phyloP scores from a whole-genome alignment of 2,113 vertebrate genomes.

The Craseonycteris thonglongyai region DNA sequence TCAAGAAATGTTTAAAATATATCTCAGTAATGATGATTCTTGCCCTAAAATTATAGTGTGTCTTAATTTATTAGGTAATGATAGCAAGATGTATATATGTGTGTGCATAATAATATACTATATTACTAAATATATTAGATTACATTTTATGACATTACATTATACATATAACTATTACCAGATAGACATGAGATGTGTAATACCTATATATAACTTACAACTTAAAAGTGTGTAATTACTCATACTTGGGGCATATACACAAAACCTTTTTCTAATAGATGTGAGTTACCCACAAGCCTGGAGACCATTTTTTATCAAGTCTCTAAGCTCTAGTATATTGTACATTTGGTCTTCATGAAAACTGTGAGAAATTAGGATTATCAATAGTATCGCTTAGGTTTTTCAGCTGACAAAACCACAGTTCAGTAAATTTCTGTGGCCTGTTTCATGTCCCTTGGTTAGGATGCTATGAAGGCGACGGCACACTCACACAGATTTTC shows the following conservation, averaged over 20 bases:
- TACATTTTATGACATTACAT: no score
- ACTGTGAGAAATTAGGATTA: not conserved
- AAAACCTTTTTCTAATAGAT: not conserved
- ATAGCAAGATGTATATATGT: not conserved
- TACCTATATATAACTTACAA: not conserved
- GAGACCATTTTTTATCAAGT: not conserved
- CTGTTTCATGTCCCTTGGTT: no score
- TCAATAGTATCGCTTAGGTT: not conserved
- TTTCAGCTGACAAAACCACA: not conserved
- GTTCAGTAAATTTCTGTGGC: not conserved
- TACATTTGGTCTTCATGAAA: not conserved
- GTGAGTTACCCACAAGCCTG: not conserved
- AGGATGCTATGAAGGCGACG: rapidly evolving
- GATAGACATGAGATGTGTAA: not conserved
- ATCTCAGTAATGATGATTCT: not conserved
- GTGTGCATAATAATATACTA: not conserved
- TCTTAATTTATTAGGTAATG: not conserved
- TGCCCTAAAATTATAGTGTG: not conserved
- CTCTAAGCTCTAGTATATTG: not conserved
- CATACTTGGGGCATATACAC: not conserved
- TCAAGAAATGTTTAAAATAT: not conserved
- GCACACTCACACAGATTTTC: no score
- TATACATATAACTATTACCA: not conserved
- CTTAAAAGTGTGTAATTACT: not conserved
- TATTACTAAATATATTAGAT: not conserved